Base-by-base conservation (phyloP, 2,797 vertebrate genomes). In the Melanotaenia trifasciata region DNA sequence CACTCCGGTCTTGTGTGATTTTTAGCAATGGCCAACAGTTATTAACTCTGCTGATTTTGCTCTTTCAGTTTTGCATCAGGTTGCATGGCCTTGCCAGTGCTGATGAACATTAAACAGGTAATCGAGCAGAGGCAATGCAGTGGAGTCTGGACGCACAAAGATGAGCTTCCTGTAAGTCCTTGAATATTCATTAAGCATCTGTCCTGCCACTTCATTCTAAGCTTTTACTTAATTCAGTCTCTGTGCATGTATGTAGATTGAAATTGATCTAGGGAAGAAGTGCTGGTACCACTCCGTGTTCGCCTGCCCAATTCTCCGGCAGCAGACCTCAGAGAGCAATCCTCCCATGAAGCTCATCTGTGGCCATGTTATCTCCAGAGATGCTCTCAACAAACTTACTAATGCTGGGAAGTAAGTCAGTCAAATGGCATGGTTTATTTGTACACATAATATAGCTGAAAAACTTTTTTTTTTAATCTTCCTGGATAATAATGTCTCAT, bases 281-380 rank as follows among this genome's bases (percentile, higher is more conserved):
- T 98, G 96, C 92, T 98, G 96, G 96, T 98, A 97, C 90, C 96
- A 98, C 88, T 97, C 96, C 0, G 96, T 98, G 87, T 98, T 98
- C 9, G 96, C 96, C n/a, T 98, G 96, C 87, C 96, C 96, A 24
- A 97, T 98, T 84, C 95, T 98, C 64, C 93, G 96, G 79, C 96
- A 97, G 90, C 96, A 97, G 89, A 97, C 96, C 0, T 97, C 96
- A 0, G 96, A 97, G 84, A 96, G 96, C 81, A 98, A 97, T 81
- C 96, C 96, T 22, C 96, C 96, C n/a, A 97, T 98, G 95, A 97
- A 96, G 86, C 96, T 98, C 67, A 96, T 96, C 87, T 98, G 96
- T 40, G 96, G 96, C 35, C 96, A 97, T 0, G 96, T 98, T 80
- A 97, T 97, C 89, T 97, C 96, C 83, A 94, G 95, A 90, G 96